phyloP scores from a whole-genome alignment of 2,113 vertebrate species.

The Gasterosteus nipponicus region DNA sequence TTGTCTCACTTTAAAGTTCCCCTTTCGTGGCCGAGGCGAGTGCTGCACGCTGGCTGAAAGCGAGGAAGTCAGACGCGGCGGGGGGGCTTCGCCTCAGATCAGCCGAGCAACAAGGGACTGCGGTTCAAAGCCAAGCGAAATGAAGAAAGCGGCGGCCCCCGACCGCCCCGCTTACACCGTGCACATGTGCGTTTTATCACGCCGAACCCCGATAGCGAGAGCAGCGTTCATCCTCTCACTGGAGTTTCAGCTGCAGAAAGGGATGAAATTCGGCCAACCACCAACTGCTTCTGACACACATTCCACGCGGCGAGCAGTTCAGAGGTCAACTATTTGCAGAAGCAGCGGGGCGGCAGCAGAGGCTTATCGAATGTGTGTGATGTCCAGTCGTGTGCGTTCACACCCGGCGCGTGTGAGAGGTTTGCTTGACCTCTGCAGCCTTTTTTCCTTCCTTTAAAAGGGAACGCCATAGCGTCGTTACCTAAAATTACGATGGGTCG shows the following conservation, averaged over 20 bases:
- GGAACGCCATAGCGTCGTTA: neutral
- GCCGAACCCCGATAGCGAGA: neutral
- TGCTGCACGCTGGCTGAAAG: neutral
- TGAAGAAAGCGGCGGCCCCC: constrained; percentile 17
- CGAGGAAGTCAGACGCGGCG: constrained; percentile 56
- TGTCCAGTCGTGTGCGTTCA: constrained; percentile 20
- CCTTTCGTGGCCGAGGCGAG: constrained; percentile 44
- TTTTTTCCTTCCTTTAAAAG: neutral
- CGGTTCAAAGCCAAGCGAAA: constrained; percentile 47
- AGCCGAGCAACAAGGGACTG: constrained; percentile 23
- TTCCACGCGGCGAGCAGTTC: constrained; percentile 15
- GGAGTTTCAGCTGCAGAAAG: neutral
- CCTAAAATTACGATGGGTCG: neutral
- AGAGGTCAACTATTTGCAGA: constrained; percentile 38
- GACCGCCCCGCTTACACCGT: neutral
- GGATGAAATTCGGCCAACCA: neutral
- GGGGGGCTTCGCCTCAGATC: constrained; percentile 52
- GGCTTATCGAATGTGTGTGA: constrained; percentile 11
- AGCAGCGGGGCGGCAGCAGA: neutral
- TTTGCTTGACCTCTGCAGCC: constrained; percentile 22
- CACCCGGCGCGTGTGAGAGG: neutral
- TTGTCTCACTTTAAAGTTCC: constrained; percentile 47
- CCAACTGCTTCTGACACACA: constrained; percentile 3
- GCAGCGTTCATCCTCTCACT: constrained; percentile 28
- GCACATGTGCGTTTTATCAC: constrained; percentile 20